Evolutionary conservation across 1,140 invertebrate genomes (phyloP).

Genomic region (Brachionus paranguensis): DNA sequence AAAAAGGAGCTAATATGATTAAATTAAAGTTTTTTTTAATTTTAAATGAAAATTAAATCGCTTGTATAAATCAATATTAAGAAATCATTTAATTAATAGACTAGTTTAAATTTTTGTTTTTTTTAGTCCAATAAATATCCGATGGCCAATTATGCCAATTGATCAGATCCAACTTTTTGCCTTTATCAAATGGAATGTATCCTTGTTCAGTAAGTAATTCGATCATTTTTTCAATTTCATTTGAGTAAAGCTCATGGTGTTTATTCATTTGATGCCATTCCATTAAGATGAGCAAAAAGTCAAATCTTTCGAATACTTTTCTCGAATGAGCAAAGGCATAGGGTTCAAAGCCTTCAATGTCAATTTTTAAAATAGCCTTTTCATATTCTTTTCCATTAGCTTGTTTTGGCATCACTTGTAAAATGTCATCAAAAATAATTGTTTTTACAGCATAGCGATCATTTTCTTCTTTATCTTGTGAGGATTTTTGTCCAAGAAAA

Average conservation of each 20-base stretch:
- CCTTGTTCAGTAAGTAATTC: not conserved
- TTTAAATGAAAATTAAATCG: no score
- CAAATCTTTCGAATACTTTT: not conserved
- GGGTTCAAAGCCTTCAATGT: not conserved
- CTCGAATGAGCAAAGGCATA: not conserved
- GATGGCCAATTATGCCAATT: not conserved
- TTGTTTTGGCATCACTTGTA: not conserved
- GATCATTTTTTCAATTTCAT: not conserved
- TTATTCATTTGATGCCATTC: not conserved
- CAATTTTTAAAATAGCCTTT: conserved; percentile 10
- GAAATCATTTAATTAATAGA: no score
- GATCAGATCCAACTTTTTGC: not conserved
- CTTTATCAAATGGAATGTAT: not conserved
- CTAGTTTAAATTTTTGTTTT: not conserved
- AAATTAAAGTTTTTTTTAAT: no score
- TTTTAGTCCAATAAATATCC: not conserved
- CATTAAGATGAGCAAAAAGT: not conserved
- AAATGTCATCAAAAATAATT: conserved; percentile 19
- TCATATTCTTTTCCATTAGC: not conserved
- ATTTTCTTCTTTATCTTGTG: not conserved
- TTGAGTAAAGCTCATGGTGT: not conserved
- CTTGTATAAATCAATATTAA: no score
- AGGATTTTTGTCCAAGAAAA: not conserved
- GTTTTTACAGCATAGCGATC: not conserved
- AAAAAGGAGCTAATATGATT: no score